Base-by-base conservation (phyloP, 2,113 vertebrate genomes). In the Zosterops borbonicus region DNA sequence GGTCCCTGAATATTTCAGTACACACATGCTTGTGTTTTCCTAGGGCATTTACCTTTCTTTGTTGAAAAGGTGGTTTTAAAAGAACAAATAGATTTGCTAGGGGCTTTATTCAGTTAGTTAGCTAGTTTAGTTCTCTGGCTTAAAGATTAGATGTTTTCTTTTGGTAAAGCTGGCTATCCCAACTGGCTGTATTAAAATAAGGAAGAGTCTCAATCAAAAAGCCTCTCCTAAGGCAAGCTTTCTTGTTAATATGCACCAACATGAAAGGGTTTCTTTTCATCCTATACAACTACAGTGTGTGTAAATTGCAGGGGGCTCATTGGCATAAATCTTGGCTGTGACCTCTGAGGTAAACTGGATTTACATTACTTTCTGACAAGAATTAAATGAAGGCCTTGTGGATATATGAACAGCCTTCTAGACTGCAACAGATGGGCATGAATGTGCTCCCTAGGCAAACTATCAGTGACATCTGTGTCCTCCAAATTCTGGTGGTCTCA, bases 361-460 rank as follows among this genome's bases (percentile, higher is more conserved):
- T 98, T 98, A 98, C 98, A 98, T 98, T 98, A 98, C 98, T 98
- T 98, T 98, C 98, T 98, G 98, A 98, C 98, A 98, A 98, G 98
- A 98, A 98, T 98, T 98, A 98, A 98, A 98, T 98, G 98, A 98
- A 97, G 98, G 98, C 98, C 98, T 98, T 98, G 98, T 98, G 98
- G 98, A 97, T 98, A 97, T 98, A 98, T 94, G 98, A 98, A 98
- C 98, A 98, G 98, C 97, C 97, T 98, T 97, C 97, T 96, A 98
- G 98, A 98, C 98, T 94, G 98, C 98, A 98, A 98, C 98, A 98
- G 98, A 98, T 98, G 98, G 98, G 98, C 98, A 97, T 98, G 98
- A 98, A 98, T 98, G 98, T 98, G 98, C 97, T 98, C 98, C 98
- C 97, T 98, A 98, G 98, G 98, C 98, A 98, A 98, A 98, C 98